A percentile compares a stretch with the other conserved stretches of the same genome.
Evolutionary conservation across 2,888 invertebrate species (phyloP).

Genomic region (Carabus problematicus): DNA sequence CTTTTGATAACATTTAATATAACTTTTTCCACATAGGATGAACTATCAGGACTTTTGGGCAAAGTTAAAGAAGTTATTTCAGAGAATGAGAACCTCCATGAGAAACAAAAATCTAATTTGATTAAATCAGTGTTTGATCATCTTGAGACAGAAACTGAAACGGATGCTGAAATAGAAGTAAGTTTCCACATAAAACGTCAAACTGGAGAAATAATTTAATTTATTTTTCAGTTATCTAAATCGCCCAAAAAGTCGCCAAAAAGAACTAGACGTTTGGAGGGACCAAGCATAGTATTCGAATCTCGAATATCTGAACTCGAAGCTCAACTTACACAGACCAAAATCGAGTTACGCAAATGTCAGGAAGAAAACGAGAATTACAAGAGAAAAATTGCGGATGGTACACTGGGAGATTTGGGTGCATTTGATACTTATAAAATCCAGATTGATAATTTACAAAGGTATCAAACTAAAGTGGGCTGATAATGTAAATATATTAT

Average conservation of each 20-base stretch:
- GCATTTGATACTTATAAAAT: constrained; percentile 71
- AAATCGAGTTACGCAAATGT: constrained; percentile 76
- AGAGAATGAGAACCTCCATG: constrained; percentile 82
- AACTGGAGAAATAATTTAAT: not conserved
- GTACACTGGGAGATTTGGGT: constrained; percentile 61
- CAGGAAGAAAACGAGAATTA: constrained; percentile 70
- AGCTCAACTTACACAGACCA: constrained; percentile 80
- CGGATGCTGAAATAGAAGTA: constrained; percentile 51
- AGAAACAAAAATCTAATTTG: constrained; percentile 75
- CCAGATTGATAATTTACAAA: constrained; percentile 74
- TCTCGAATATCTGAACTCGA: constrained; percentile 85
- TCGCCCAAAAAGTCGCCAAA: constrained; percentile 51
- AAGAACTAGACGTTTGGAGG: constrained; percentile 64
- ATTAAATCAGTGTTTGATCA: constrained; percentile 69
- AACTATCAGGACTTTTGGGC: constrained; percentile 75
- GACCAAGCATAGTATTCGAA: constrained; percentile 83
- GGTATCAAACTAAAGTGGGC: constrained; percentile 56
- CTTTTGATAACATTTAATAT: not conserved
- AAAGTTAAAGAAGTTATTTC: constrained; percentile 87
- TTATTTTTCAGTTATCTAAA: constrained; percentile 47
- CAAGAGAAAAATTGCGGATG: constrained; percentile 57
- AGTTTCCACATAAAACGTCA: not conserved
- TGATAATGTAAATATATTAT: not conserved
- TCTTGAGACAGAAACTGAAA: constrained; percentile 63
- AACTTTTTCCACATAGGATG: constrained; percentile 64